Conservation (phyloP, 2,113 vertebrate species). For the Thinocorus orbignyianus region DNA sequence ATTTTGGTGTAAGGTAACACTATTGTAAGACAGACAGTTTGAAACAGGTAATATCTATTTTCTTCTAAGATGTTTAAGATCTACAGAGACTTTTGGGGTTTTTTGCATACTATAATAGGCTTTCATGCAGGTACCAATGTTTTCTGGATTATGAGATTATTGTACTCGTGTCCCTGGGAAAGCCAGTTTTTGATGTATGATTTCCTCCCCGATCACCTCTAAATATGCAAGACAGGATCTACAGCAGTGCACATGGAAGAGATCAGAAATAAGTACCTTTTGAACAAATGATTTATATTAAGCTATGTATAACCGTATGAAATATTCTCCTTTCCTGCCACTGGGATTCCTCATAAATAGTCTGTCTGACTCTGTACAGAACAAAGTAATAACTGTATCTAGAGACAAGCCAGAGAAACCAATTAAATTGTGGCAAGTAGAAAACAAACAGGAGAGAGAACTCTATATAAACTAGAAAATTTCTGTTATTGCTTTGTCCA, state of each 20-base stretch:
- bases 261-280: slow-evolving; percentile 6
- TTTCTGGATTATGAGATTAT: not conserved
- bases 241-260: not conserved
- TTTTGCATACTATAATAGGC: not conserved
- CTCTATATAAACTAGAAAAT: not conserved
- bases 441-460: not conserved
- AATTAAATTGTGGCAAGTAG: not conserved
- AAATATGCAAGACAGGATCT: not conserved
- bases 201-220: not conserved
- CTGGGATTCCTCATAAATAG: not conserved
- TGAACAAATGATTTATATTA: not conserved
- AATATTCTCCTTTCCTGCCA: not conserved
- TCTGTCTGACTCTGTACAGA: not conserved
- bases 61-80: not conserved
- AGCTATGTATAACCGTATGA: not conserved
- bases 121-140: not conserved
- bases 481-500: not conserved
- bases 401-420: not conserved
- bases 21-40: not conserved
- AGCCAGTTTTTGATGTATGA: not conserved
- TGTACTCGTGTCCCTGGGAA: not conserved
- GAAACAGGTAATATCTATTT: not conserved
- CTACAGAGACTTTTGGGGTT: not conserved
- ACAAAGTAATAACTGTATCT: not conserved
- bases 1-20: not conserved